phyloP scores from a whole-genome alignment of 2,888 invertebrate species.

The Spialia ferax region DNA sequence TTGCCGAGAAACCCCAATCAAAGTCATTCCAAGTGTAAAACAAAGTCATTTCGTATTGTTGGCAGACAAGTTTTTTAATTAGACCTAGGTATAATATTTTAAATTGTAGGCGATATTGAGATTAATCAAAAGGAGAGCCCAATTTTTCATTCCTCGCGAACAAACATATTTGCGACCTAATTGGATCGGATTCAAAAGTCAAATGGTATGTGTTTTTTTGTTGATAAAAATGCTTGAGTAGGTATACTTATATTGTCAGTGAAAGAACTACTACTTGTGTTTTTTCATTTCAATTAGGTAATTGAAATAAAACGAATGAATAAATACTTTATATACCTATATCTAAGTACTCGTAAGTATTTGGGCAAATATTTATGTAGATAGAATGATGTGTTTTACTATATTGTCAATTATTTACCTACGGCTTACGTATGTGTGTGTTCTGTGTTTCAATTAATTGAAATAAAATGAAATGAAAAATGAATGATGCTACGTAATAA shows the following conservation, averaged over 20 bases:
- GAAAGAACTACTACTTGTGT: neutral
- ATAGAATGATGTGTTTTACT: too few species aligned
- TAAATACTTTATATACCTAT: too few species aligned
- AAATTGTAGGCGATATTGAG: neutral
- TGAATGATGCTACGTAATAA: too few species aligned
- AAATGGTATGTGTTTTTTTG: neutral
- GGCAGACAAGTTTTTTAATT: neutral
- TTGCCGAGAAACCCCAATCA: neutral
- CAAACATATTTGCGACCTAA: neutral
- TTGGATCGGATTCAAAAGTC: slow-evolving; percentile 4
- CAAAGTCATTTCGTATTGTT: neutral
- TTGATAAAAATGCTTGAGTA: neutral
- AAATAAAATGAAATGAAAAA: too few species aligned
- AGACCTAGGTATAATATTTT: neutral
- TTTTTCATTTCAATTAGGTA: too few species aligned
- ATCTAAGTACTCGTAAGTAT: too few species aligned
- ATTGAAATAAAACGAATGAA: too few species aligned
- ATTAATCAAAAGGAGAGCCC: neutral
- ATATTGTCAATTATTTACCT: too few species aligned
- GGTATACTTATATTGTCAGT: neutral
- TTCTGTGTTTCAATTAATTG: too few species aligned
- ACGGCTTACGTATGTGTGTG: too few species aligned
- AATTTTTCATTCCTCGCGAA: neutral
- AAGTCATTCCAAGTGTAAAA: neutral
- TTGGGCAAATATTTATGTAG: too few species aligned